Evolutionary conservation across 2,113 vertebrate genomes (phyloP).

Genomic region (Gambusia holbrooki): DNA sequence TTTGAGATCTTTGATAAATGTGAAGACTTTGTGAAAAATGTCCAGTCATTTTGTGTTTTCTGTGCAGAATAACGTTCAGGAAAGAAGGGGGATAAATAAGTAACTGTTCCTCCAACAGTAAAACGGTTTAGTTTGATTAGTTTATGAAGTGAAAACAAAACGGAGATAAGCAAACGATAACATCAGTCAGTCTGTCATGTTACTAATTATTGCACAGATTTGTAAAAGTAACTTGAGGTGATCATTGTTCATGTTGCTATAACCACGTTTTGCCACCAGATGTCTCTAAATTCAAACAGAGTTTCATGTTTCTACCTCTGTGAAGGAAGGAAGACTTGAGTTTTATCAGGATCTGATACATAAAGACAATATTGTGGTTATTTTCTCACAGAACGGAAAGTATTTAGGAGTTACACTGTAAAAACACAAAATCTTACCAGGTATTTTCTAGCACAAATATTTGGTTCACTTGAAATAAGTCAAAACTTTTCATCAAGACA

Average conservation of each 20-base stretch:
- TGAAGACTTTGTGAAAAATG: not conserved
- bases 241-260: not conserved
- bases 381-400: not conserved
- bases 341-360: not conserved
- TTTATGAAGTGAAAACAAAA: not conserved
- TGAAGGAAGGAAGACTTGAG: not conserved
- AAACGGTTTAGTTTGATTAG: not conserved
- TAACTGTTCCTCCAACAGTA: not conserved
- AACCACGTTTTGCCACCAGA: not conserved
- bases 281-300: conserved; percentile 14
- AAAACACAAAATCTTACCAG: too few species aligned
- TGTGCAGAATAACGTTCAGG: not conserved
- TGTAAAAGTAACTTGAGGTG: not conserved
- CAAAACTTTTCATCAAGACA: too few species aligned
- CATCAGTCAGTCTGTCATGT: not conserved
- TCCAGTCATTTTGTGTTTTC: not conserved
- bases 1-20: not conserved
- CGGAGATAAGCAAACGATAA: not conserved
- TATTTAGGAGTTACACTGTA: not conserved
- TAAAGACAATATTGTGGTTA: not conserved
- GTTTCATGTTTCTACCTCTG: not conserved
- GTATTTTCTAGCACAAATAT: too few species aligned
- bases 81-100: not conserved
- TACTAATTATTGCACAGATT: not conserved
- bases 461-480: too few species aligned